Evolutionary conservation across 1,140 invertebrate genomes (phyloP), one percentile per base, ranked within the genome.

Genomic region (Antheraea pernyi): DNA sequence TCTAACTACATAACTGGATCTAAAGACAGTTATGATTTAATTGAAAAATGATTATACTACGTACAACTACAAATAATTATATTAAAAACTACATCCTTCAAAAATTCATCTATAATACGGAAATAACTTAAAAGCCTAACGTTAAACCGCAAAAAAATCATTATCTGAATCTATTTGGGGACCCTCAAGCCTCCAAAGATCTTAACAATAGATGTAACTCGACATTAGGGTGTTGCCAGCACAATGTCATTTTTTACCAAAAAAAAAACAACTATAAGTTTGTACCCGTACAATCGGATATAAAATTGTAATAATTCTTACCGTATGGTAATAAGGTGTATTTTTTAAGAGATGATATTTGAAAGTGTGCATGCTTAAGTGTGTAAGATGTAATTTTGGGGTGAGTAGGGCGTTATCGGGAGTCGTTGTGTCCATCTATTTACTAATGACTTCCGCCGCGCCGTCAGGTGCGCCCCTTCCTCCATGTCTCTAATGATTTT

Each of bases 361-460:
- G 65, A 72, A 42, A 70, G 65, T 16, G 16, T 16, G 46, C 46
- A 53, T 66, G 36, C 11, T 42, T 46, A 36, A 70, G 36, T 67
- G 46, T 22, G 11, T 72, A 69, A 68, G 59, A 76, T 72, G 71
- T 84, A 91, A 86, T 89, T 85, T 89, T 65, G 78, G 82, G 81
- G 76, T 84, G 86, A 85, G 79, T 78, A 79, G 84, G 85, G 87
- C 75, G 83, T 83, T 89, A 86, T 86, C 89, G 76, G 42, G 42
- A 48, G 59, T 72, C 73, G 78, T 83, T 81, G 82, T 86, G 84
- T 83, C 83, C 87, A 84, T 91, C 88, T 89, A 91, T 91, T 91
- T 89, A 89, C 83, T 91, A 91, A 91, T 91, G 89, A 91, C 87
- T 89, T 91, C 89, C 89, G 82, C 79, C 46, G 16, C 16, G 16